These are phyloP conservation scores for Heterodera schachtii DNA, from an alignment of 1,140 invertebrate species.

Conservation along the genomic window DNA sequence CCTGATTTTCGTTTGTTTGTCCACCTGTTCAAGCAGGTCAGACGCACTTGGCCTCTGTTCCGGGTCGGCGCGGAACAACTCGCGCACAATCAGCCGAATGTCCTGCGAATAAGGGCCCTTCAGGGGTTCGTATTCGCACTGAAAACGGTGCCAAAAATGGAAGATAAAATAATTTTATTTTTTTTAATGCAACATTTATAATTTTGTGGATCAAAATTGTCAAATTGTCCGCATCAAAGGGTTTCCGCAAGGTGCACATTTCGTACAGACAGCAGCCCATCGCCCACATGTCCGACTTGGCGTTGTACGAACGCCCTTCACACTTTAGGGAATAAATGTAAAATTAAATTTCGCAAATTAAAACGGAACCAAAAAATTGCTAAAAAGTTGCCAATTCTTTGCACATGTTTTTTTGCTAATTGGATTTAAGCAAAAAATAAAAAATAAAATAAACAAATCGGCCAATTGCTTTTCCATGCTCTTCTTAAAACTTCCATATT, in stretches of 20 bases:
- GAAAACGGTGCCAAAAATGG: conserved; percentile 16
- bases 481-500: too few relatives aligned
- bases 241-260: conserved; percentile 78
- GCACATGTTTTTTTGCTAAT: too few relatives aligned
- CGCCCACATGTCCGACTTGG: conserved; percentile 81
- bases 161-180: conserved; percentile 61
- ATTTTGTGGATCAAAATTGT: conserved; percentile 79
- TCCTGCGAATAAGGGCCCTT: conserved; percentile 74
- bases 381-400: conserved; percentile 23
- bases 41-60: conserved; percentile 69
- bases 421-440: too few relatives aligned
- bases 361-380: not conserved
- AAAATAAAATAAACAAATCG: too few relatives aligned
- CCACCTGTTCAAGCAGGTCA: conserved; percentile 68
- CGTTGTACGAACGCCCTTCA: conserved; percentile 78
- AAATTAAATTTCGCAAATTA: not conserved
- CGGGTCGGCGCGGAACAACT: conserved; percentile 68
- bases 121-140: conserved; percentile 71
- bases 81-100: conserved; percentile 70
- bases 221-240: conserved; percentile 78
- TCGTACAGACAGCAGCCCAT: conserved; percentile 78
- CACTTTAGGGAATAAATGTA: conserved; percentile 69
- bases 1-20: conserved; percentile 39
- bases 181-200: conserved; percentile 65
- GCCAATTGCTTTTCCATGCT: too few relatives aligned